Conservation (phyloP, 2,797 vertebrate genomes). For the Emydoidea blandingii region DNA sequence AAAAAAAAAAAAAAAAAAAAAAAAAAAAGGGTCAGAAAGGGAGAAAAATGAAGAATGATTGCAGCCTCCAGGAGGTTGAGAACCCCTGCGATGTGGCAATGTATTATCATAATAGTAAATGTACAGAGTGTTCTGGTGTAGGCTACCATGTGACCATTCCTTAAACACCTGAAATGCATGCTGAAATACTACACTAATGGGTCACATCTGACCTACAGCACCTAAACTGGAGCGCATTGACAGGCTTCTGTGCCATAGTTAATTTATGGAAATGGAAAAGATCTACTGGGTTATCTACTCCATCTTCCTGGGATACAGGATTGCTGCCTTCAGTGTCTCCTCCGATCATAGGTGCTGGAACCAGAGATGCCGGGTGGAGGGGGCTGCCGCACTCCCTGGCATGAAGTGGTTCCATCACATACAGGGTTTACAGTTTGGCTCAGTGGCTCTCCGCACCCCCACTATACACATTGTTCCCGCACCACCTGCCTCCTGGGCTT, state of each 20-base stretch:
- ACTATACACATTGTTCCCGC: too few relatives aligned
- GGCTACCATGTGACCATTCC: neutral
- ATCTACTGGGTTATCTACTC: neutral
- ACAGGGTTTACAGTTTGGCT: too few relatives aligned
- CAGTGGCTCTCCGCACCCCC: too few relatives aligned
- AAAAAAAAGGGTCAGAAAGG: neutral
- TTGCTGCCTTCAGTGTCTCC: neutral
- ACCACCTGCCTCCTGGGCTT: too few relatives aligned
- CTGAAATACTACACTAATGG: neutral
- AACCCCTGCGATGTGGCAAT: neutral
- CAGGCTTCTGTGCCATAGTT: too few relatives aligned
- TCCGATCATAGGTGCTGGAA: too few relatives aligned
- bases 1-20: neutral
- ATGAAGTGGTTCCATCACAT: too few relatives aligned
- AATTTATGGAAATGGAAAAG: neutral
- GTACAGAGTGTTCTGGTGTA: neutral
- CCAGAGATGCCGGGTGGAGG: too few relatives aligned
- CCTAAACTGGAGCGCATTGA: neutral
- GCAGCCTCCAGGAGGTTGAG: neutral
- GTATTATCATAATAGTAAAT: neutral
- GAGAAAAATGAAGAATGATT: neutral
- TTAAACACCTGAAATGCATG: neutral
- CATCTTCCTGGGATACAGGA: neutral
- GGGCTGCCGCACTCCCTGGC: too few relatives aligned
- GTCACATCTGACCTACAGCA: neutral